A percentile compares a stretch with the other conserved stretches of the same genome.
Evolutionary conservation across 2,797 vertebrate genomes (phyloP).

Genomic region (Tenualosa ilisha): DNA sequence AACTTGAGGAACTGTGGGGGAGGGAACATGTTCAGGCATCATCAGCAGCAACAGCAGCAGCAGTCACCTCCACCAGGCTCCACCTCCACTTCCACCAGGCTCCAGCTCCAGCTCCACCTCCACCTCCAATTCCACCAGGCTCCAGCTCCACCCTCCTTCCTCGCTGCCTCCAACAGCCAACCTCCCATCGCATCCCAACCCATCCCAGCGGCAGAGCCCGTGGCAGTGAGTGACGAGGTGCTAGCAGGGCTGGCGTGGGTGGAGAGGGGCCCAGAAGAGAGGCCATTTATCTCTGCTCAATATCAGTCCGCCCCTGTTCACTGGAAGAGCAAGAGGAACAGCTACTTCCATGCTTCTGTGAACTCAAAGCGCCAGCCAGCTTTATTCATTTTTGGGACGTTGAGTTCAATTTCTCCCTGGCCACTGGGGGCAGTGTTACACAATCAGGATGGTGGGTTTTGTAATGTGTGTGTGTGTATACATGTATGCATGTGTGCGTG

Average conservation of each 20-base stretch:
- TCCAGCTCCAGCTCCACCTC: conserved; percentile 18
- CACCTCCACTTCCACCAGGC: neutral
- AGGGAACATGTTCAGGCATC: neutral
- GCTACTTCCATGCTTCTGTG: conserved; percentile 40
- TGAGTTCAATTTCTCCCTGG: neutral
- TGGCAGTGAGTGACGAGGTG: neutral
- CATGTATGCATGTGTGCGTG: conserved; percentile 20
- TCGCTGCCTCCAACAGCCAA: neutral
- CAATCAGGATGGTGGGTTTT: neutral
- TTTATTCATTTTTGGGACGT: neutral
- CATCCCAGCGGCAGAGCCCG: neutral
- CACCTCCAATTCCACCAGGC: neutral
- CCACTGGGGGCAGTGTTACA: neutral
- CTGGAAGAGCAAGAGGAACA: neutral
- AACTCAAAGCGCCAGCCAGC: conserved; percentile 12
- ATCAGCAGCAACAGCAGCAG: too few relatives aligned
- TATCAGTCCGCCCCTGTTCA: neutral
- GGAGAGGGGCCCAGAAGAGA: neutral
- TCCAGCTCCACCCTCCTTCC: neutral
- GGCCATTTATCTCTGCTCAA: neutral
- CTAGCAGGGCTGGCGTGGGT: neutral
- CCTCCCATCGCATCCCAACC: neutral
- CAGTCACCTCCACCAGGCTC: neutral
- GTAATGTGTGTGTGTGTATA: neutral
- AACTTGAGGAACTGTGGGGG: conserved; percentile 16